Base-by-base conservation (phyloP, 2,113 vertebrate genomes). In the Heterochromis multidens region DNA sequence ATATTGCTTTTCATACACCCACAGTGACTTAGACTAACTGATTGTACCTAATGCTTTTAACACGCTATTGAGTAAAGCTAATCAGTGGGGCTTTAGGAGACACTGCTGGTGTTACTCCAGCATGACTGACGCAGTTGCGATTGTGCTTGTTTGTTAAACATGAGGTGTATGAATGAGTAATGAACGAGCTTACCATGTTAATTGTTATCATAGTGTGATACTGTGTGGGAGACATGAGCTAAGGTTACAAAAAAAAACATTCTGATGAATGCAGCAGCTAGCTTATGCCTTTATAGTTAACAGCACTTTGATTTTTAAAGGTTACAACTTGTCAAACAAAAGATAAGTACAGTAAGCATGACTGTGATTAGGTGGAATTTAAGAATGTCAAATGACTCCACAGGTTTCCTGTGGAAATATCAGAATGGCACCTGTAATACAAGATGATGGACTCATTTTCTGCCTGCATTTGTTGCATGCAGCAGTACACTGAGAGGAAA, bases 351-450 rank as follows among this genome's bases (percentile, higher is more conserved):
- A 35, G 13, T 59, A 23, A 83, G 23, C 49, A 46, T 72, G 56
- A 83, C 1, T 49, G 37, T 57, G 70, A 87, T 84, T 61, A 58
- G 23, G 29, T 86, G 40, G 3, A 88, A 88, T 83, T 63, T 61
- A 49, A 67, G 62, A 85, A 72, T n/a, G 74, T 63, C 54, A 77
- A 89, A 57, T 57, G 77, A 72, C 77, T 79, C 63, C 2, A 6
- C 23, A 40, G 43, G 54, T 58, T 81, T 83, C 78, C 11, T 74
- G 57, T 25, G 57, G 77, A 83, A 60, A 80, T 61, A 70, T 81
- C 59, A 61, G 61, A 80, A 27, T 67, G 33, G 11, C 52, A 11
- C 54, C 25, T 54, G 80, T 82, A 82, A 77, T 74, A 83, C 60
- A 29, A 80, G 80, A 84, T 43, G 65, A 78, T 19, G 7, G 21